phyloP scores from a whole-genome alignment of 2,888 invertebrate species.

The Gonocerus acuteangulatus region DNA sequence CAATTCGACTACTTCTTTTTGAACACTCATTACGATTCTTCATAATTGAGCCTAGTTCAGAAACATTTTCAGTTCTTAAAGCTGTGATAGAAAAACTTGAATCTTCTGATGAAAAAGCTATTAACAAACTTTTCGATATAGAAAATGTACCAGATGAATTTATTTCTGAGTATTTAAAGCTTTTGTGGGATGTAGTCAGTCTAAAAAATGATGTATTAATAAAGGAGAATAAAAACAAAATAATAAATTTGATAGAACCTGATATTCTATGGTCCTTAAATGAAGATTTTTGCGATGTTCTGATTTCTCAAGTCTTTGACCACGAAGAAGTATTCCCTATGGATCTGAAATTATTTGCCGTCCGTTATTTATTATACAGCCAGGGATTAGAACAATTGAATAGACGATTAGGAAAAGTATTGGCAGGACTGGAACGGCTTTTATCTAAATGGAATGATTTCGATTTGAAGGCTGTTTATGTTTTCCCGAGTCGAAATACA shows the following conservation, averaged over 20 bases:
- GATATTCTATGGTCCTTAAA: slow-evolving; percentile 4
- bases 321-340: background rate
- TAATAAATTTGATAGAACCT: slow-evolving; percentile 21
- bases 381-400: background rate
- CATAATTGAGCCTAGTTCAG: slow-evolving; percentile 20
- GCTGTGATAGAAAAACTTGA: slow-evolving; percentile 13
- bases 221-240: slow-evolving; percentile 9
- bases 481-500: slow-evolving; percentile 7
- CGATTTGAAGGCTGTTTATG: background rate
- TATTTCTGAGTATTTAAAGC: slow-evolving; percentile 27
- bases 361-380: background rate
- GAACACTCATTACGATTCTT: slow-evolving; percentile 16
- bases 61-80: slow-evolving; percentile 27
- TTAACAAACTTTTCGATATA: slow-evolving; percentile 21
- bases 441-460: slow-evolving; percentile 14
- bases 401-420: slow-evolving; percentile 2
- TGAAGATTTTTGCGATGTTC: slow-evolving; percentile 28
- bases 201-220: slow-evolving; percentile 4
- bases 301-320: slow-evolving; percentile 18
- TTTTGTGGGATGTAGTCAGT: slow-evolving; percentile 28
- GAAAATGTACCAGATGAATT: slow-evolving; percentile 27
- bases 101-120: slow-evolving; percentile 22
- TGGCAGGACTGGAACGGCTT: background rate
- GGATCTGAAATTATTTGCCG: background rate
- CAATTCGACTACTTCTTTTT: slow-evolving; percentile 30